Evolutionary conservation across 2,888 invertebrate species (phyloP), one percentile per base, ranked within the genome.

Genomic region (Drosophila pseudotakahashii): DNA sequence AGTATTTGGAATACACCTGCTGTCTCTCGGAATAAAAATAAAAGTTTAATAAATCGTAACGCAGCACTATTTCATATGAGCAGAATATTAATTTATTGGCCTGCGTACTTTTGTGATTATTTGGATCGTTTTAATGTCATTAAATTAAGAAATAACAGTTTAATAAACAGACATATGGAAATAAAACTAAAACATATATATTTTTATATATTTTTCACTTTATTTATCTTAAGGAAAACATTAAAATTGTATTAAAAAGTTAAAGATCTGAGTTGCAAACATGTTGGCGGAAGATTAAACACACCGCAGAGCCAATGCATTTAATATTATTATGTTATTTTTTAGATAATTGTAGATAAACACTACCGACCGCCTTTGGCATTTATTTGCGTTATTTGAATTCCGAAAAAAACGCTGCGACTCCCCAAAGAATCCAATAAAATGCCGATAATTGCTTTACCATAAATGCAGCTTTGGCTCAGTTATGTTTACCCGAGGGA

Each of bases 371-470:
- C 47, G 23, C 62, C 23, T 19, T 13, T 37, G 61, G 37, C 61
- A 5, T 11, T 30, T 7, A 36, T 19, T 37, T 37, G n/a, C 23
- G 10, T 26, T 7, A 23, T 47, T 16, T 11, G 14, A 47, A 47
- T 34, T 53, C 32, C 7, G 10, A 10, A 48, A 62, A 48, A 48
- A 26, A 36, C 13, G 41, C 32, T 11, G 16, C 9, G 32, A 39
- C 39, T 53, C 68, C 68, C 54, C 53, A 67, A 53, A 39, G 64
- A 67, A 42, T 62, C 7, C 48, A 41, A 42, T 62, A 16, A 45
- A 68, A 53, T 45, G 7, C 11, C 53, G 34, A 44, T 67, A 68
- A 66, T 67, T 66, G 66, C 68, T 45, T 66, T 53, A 44, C 54
- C 68, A 54, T 66, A 66, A 64, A 52, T 45, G 44, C 42, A 14